A percentile compares a stretch with the other conserved stretches of the same genome.
Evolutionary conservation across 2,797 vertebrate genomes (phyloP).

Genomic region (Paedocypris micromegethes): DNA sequence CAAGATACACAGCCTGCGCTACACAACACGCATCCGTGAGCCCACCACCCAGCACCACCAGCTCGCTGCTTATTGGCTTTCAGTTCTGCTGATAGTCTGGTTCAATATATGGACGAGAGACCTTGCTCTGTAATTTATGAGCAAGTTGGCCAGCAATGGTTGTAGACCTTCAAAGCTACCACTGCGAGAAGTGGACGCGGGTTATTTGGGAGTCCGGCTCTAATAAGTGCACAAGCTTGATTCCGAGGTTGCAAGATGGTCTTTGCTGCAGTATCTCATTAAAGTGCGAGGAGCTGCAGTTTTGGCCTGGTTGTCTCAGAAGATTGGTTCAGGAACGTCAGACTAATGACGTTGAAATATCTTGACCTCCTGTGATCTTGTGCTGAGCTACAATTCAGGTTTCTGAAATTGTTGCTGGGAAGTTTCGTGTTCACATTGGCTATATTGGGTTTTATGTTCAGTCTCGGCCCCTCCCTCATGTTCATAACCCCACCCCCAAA

Average conservation of each 20-base stretch:
- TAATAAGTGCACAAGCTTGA: slow-evolving; percentile 14
- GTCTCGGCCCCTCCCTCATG: too few species aligned
- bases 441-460: too few species aligned
- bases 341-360: slow-evolving; percentile 20
- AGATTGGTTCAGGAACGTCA: background rate
- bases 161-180: slow-evolving; percentile 17
- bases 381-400: background rate
- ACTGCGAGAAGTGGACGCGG: background rate
- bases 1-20: slow-evolving; percentile 25
- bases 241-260: slow-evolving; percentile 31
- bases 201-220: slow-evolving; percentile 23
- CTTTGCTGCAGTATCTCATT: slow-evolving; percentile 26
- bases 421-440: too few species aligned
- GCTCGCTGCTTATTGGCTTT: slow-evolving; percentile 2
- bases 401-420: background rate
- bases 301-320: slow-evolving; percentile 3
- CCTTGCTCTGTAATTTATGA: slow-evolving; percentile 16
- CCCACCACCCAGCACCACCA: slow-evolving; percentile 12
- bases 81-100: slow-evolving; percentile 2
- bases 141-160: background rate
- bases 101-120: slow-evolving; percentile 7
- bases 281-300: slow-evolving; percentile 16
- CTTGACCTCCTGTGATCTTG: slow-evolving; percentile 6
- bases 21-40: slow-evolving; percentile 3
- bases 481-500: too few species aligned